These are phyloP conservation scores for Drosophila fulvimacula DNA, from an alignment of 2,888 invertebrate genomes.

Conservation along the genomic window DNA sequence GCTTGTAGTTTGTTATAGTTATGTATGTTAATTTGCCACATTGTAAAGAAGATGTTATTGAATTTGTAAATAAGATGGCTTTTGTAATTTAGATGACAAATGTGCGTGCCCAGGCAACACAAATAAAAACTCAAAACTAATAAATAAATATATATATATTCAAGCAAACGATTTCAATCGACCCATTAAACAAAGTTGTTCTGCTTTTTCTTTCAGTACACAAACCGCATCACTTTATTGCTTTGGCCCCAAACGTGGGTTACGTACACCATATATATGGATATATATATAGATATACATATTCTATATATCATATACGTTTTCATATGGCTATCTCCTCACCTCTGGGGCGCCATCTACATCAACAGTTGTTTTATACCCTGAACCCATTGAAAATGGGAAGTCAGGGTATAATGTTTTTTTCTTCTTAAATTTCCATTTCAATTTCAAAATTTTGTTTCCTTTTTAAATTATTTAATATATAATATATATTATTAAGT, in stretches of 20 bases:
- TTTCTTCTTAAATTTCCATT: conserved; percentile 17
- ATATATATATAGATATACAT: background rate
- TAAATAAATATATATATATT: conserved; percentile 13
- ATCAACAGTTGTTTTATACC: conserved; percentile 28
- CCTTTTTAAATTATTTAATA: too few relatives aligned
- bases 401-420: too few relatives aligned
- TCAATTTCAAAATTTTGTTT: too few relatives aligned
- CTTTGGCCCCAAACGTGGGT: conserved; percentile 59
- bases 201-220: conserved; percentile 51
- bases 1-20: conserved; percentile 59
- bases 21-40: conserved; percentile 63
- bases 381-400: too few relatives aligned
- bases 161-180: background rate
- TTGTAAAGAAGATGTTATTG: conserved; percentile 34
- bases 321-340: conserved; percentile 8
- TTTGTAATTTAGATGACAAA: conserved; percentile 68
- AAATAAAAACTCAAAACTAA: conserved; percentile 33
- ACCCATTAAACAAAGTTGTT: background rate
- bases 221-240: conserved; percentile 67
- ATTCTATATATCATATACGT: conserved; percentile 12
- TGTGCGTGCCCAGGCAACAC: conserved; percentile 56
- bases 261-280: conserved; percentile 24
- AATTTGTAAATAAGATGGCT: conserved; percentile 61
- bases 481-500: conserved; percentile 14
- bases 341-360: conserved; percentile 17